These are phyloP conservation scores for Aptenodytes forsteri DNA, from an alignment of 2,113 vertebrate species.

Conservation along the genomic window DNA sequence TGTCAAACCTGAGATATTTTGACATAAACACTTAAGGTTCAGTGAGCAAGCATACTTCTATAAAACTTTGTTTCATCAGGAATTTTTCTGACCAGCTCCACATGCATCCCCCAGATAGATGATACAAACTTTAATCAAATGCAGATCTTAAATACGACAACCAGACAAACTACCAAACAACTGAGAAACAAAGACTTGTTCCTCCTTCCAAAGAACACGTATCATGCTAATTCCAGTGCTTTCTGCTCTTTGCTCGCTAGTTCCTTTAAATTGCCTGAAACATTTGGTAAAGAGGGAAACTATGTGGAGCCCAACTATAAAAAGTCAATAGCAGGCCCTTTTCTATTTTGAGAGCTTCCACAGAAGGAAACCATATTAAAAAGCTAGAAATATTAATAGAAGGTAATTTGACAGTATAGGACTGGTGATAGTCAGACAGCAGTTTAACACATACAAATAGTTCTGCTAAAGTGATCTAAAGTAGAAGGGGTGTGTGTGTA, in stretches of 20 bases:
- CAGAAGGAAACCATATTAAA: neutral
- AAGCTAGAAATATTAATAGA: neutral
- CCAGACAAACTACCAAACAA: neutral
- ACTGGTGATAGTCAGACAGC: neutral
- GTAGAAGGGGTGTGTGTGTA: neutral
- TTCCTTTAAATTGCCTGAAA: neutral
- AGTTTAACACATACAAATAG: neutral
- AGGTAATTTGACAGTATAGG: neutral
- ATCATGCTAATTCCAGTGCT: neutral
- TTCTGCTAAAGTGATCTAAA: neutral
- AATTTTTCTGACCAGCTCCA: neutral
- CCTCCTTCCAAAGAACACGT: neutral
- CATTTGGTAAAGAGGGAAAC: neutral
- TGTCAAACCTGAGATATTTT: conserved; percentile 2
- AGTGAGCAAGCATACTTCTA: neutral
- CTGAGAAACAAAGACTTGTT: neutral
- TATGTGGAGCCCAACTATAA: neutral
- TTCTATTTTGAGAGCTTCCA: neutral
- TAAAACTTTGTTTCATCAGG: neutral
- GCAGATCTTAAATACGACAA: neutral
- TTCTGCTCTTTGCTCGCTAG: neutral
- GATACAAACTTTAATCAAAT: neutral
- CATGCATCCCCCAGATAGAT: neutral
- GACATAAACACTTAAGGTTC: neutral
- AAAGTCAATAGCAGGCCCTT: neutral